Evolutionary conservation across 2,797 vertebrate genomes (phyloP).

Genomic region (Buphagus erythrorhynchus): DNA sequence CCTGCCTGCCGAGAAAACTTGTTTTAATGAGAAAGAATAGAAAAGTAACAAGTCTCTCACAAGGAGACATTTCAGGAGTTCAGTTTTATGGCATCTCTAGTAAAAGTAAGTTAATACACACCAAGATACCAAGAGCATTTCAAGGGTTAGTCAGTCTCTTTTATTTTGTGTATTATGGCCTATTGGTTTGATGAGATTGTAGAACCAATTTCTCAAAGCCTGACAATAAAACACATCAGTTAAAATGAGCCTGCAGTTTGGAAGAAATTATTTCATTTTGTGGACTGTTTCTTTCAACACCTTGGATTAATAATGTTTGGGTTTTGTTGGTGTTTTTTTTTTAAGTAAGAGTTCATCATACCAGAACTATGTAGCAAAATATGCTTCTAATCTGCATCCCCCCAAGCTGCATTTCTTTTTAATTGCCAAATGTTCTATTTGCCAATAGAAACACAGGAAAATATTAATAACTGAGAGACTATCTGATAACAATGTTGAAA

Average conservation of each 20-base stretch:
- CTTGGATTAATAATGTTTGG: background rate
- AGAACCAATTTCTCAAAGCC: background rate
- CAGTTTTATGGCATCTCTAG: background rate
- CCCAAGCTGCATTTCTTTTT: background rate
- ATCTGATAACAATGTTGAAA: background rate
- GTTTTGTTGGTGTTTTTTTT: background rate
- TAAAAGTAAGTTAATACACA: background rate
- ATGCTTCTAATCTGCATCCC: background rate
- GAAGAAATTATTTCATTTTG: background rate
- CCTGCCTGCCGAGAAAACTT: background rate
- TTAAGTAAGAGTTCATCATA: background rate
- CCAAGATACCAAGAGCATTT: background rate
- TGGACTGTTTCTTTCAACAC: conserved; percentile 33
- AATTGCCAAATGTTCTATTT: background rate
- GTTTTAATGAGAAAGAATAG: background rate
- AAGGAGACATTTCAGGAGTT: conserved; percentile 24
- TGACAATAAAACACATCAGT: background rate
- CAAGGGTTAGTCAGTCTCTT: background rate
- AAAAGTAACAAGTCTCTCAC: background rate
- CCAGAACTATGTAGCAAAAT: background rate
- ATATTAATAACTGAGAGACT: background rate
- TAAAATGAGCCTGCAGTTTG: background rate
- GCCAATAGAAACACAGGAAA: background rate
- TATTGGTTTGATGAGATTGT: background rate
- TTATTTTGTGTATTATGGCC: background rate